These are phyloP conservation scores for Troglohyphantes excavatus DNA, from an alignment of 2,888 invertebrate genomes.

Conservation along the genomic window DNA sequence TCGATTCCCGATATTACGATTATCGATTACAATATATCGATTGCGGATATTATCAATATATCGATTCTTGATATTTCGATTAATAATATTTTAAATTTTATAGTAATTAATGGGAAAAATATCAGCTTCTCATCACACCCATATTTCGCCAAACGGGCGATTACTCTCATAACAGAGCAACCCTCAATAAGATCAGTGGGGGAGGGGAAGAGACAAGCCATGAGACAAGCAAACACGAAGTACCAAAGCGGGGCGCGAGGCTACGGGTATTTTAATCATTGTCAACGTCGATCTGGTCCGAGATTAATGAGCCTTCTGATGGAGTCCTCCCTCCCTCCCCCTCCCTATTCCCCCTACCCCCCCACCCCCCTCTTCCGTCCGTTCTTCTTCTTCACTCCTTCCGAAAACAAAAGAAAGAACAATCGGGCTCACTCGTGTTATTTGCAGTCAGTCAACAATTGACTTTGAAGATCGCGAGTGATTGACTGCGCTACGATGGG, in stretches of 20 bases:
- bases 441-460: conserved; percentile 64
- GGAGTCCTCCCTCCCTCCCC: conserved; percentile 23
- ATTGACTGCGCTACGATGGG: conserved; percentile 51
- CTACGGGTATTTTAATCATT: conserved; percentile 67
- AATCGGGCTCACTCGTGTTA: conserved; percentile 56
- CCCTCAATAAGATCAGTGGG: no score
- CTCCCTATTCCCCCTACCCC: background rate
- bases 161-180: no score
- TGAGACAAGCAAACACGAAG: no score
- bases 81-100: no score
- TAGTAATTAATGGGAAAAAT: no score
- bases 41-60: no score
- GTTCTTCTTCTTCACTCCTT: background rate
- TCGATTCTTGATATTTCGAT: no score
- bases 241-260: conserved; percentile 2
- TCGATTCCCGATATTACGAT: no score
- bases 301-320: conserved; percentile 71
- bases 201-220: no score
- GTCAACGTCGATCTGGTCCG: conserved; percentile 51
- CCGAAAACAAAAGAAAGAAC: background rate
- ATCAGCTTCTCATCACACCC: no score
- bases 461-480: conserved; percentile 4
- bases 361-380: background rate
- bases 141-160: no score
- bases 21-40: no score